Base-by-base conservation (phyloP, 2,888 invertebrate genomes). In the Drosophila paramelanica region DNA sequence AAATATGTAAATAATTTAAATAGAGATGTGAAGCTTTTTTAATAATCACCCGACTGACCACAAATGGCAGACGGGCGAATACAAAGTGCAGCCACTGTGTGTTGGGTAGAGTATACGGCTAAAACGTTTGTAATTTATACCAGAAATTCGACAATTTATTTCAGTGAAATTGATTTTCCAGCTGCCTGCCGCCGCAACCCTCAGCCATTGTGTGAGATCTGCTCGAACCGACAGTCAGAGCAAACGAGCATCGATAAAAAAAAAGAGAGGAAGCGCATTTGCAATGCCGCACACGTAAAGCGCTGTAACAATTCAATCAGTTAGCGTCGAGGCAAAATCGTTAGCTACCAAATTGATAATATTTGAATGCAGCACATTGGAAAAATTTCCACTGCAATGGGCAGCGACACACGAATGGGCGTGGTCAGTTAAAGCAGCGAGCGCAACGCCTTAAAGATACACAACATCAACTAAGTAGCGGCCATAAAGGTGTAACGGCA, bases 271-370 rank as follows among this genome's bases (percentile, higher is more conserved):
- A 65, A 67, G 67, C 73, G 74, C 73, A 82, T 73, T 85, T 79
- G 51, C 51, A 52, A 85, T 85, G 88, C 85, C 66, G 88, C 77
- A 77, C 91, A 90, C 91, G 91, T 91, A 91, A 81, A 86, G 51
- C 81, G 87, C 80, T 89, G 89, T 84, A 90, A 91, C 91, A 91
- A 91, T 91, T 91, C 90, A 90, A 91, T 91, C 91, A 90, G 91
- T 87, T 89, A 89, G 90, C 89, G 67, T 56, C 72, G 81, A 59
- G 51, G 23, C 61, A 60, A 67, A 80, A 77, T 71, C 71, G 77
- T 77, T 71, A 73, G 75, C 71, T 74, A 60, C 66, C 60, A 80
- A 89, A 89, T 89, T 88, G 88, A 89, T 90, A 89, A 90, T 88
- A 90, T 88, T 90, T 89, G 89, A 88, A 90, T 88, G 88, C 86